phyloP scores from a whole-genome alignment of 1,140 invertebrate species.

The Meloidogyne exigua region DNA sequence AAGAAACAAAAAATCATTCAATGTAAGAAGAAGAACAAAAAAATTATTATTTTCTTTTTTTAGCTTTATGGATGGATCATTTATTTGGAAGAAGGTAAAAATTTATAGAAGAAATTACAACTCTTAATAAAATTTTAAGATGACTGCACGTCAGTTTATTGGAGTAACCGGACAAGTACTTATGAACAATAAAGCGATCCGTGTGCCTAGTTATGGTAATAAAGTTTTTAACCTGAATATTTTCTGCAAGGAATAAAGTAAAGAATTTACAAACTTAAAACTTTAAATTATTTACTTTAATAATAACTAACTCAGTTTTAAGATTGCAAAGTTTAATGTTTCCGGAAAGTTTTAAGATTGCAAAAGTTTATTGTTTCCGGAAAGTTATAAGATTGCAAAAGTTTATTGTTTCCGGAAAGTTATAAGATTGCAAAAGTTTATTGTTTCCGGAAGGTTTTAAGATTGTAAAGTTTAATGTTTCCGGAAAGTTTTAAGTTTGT shows the following conservation, averaged over 20 bases:
- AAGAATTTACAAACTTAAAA: too few species aligned
- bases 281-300: too few species aligned
- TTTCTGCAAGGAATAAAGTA: background rate
- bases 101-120: background rate
- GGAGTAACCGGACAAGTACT: conserved; percentile 60
- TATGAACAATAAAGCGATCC: conserved; percentile 62
- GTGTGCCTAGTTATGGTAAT: conserved; percentile 59
- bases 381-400: too few species aligned
- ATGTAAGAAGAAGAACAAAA: background rate
- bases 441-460: too few species aligned
- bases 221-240: conserved; percentile 27
- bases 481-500: too few species aligned
- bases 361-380: too few species aligned
- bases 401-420: too few species aligned
- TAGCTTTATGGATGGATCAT: conserved; percentile 53
- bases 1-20: conserved; percentile 50
- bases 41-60: background rate
- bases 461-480: too few species aligned
- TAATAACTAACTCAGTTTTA: too few species aligned
- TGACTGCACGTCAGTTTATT: conserved; percentile 63
- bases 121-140: conserved; percentile 27
- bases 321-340: too few species aligned
- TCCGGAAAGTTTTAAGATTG: too few species aligned
- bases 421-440: too few species aligned
- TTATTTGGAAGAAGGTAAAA: conserved; percentile 54